These are phyloP conservation scores for Eustalomyia histrio DNA, from an alignment of 2,888 invertebrate genomes.

Conservation along the genomic window DNA sequence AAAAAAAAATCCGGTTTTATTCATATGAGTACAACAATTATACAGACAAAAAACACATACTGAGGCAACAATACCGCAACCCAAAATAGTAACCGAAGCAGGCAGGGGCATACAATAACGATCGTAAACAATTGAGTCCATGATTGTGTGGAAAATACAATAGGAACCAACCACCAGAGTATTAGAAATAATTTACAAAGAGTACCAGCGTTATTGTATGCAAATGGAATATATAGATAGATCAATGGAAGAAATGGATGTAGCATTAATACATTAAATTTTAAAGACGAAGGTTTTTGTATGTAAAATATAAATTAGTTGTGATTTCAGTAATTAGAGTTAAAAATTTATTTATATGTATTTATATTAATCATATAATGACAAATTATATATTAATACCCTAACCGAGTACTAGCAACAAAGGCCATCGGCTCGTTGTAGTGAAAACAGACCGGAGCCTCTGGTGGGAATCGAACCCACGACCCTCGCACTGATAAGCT, in stretches of 20 bases:
- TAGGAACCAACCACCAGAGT: neutral
- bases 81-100: conserved; percentile 2
- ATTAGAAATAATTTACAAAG: neutral
- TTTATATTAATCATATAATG: too few relatives aligned
- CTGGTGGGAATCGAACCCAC: too few relatives aligned
- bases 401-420: too few relatives aligned
- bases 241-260: neutral
- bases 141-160: neutral
- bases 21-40: conserved; percentile 21
- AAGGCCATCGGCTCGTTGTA: too few relatives aligned
- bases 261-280: neutral
- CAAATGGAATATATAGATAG: neutral
- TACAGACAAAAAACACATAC: conserved; percentile 16
- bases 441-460: too few relatives aligned
- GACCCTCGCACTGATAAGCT: too few relatives aligned
- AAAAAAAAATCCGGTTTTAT: conserved; percentile 54
- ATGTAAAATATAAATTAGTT: neutral
- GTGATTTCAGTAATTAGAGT: neutral
- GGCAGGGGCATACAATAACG: neutral
- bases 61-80: neutral
- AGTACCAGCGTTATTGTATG: neutral
- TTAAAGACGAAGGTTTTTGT: neutral
- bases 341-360: too few relatives aligned
- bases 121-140: neutral
- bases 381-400: too few relatives aligned